Conservation (phyloP, 2,113 vertebrate genomes). For the Arizona elegans region DNA sequence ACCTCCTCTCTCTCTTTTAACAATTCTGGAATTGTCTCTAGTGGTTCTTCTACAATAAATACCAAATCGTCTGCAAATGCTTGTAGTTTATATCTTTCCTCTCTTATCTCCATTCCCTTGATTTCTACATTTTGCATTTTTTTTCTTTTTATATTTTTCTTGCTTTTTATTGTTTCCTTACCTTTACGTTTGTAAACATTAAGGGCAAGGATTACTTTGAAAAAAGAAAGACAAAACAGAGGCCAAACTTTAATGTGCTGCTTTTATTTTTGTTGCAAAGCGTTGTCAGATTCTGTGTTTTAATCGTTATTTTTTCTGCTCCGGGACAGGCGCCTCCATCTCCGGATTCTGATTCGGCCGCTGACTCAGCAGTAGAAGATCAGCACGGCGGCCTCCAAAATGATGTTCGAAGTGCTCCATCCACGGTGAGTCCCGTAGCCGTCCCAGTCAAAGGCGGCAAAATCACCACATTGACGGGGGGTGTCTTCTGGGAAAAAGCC, state of each 20-base stretch:
- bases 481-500: constrained; percentile 33
- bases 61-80: too few species aligned
- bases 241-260: neutral
- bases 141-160: too few species aligned
- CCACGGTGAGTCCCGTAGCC: constrained; percentile 35
- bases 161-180: too few species aligned
- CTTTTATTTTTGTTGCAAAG: neutral
- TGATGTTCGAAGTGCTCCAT: constrained; percentile 24
- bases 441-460: constrained; percentile 47
- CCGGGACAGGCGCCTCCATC: too few species aligned
- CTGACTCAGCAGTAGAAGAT: constrained; percentile 29
- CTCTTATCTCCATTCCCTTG: too few species aligned
- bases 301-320: neutral
- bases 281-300: neutral
- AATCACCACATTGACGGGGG: constrained; percentile 51
- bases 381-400: neutral
- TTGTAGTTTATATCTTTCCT: too few species aligned
- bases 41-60: too few species aligned
- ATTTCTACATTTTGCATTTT: too few species aligned
- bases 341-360: neutral
- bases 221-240: neutral
- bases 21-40: too few species aligned
- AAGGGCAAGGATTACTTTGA: neutral
- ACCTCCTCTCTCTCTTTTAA: too few species aligned
- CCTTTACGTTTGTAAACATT: too few species aligned